Conservation (phyloP, 2,797 vertebrate genomes). For the Neosalanx taihuensis region DNA sequence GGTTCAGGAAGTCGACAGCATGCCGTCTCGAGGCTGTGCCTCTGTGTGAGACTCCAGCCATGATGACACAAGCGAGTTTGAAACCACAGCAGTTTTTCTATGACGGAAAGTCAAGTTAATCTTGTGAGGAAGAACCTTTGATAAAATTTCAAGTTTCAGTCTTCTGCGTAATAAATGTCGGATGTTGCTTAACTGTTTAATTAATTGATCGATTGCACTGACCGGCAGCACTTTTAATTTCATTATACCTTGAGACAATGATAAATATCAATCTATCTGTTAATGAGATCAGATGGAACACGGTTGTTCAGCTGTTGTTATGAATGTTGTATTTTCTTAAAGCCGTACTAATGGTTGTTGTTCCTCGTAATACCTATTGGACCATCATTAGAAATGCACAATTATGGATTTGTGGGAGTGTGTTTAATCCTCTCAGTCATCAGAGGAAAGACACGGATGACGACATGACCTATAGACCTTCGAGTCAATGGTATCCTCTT, state of each 20-base stretch:
- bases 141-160: not conserved
- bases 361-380: not conserved
- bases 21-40: slow-evolving; percentile 23
- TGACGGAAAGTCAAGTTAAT: slow-evolving; percentile 17
- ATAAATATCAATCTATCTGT: too few species aligned
- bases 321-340: slow-evolving; percentile 49
- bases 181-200: not conserved
- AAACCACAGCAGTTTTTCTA: slow-evolving; percentile 5
- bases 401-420: slow-evolving; percentile 16
- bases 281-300: not conserved
- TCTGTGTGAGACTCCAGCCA: slow-evolving; percentile 12
- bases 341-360: slow-evolving; percentile 26
- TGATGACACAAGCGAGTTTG: slow-evolving; percentile 9
- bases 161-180: not conserved
- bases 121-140: not conserved
- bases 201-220: too few species aligned
- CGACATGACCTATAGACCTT: slow-evolving; percentile 61
- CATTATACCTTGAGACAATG: too few species aligned
- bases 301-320: slow-evolving; percentile 1
- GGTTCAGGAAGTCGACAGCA: slow-evolving; percentile 5
- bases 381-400: slow-evolving; percentile 23
- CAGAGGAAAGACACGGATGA: slow-evolving; percentile 42
- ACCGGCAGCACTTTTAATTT: too few species aligned
- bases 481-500: slow-evolving; percentile 56
- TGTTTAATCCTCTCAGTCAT: slow-evolving; percentile 37